These are phyloP conservation scores for Naso thynnoides DNA, from an alignment of 2,797 vertebrate species.

Conservation along the genomic window DNA sequence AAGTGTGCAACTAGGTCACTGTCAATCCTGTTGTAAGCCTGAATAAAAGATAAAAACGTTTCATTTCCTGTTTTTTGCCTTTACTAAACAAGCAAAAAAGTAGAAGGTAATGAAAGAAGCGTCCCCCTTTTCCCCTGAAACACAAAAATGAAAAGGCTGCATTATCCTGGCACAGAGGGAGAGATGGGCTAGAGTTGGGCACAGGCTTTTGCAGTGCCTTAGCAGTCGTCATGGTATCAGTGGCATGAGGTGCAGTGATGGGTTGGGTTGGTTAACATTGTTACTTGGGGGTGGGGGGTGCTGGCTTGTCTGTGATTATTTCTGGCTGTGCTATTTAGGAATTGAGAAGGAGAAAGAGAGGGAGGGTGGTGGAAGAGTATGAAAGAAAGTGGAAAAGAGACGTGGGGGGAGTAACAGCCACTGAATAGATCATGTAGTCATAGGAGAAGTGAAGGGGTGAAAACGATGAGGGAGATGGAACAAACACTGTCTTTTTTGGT, in stretches of 20 bases:
- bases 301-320: conserved; percentile 67
- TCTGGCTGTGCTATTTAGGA: conserved; percentile 69
- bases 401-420: background rate
- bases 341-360: conserved; percentile 34
- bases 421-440: conserved; percentile 2
- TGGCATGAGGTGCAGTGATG: conserved; percentile 67
- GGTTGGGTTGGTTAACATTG: conserved; percentile 59
- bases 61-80: conserved; percentile 19
- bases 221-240: conserved; percentile 77
- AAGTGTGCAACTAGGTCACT: conserved; percentile 80
- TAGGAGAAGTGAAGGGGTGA: conserved; percentile 37
- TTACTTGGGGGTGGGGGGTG: conserved; percentile 45
- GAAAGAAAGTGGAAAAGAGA: conserved; percentile 30
- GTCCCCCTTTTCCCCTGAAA: conserved; percentile 8
- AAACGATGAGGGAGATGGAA: conserved; percentile 43
- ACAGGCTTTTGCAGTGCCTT: conserved; percentile 50
- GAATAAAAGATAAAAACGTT: conserved; percentile 53
- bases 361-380: conserved; percentile 22
- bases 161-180: conserved; percentile 39
- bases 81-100: background rate
- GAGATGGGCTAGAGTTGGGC: conserved; percentile 32
- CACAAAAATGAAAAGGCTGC: conserved; percentile 35
- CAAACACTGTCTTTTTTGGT: conserved; percentile 50
- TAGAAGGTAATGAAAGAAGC: background rate
- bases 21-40: conserved; percentile 69